Evolutionary conservation across 2,113 vertebrate genomes (phyloP).

Genomic region (Bos javanicus): DNA sequence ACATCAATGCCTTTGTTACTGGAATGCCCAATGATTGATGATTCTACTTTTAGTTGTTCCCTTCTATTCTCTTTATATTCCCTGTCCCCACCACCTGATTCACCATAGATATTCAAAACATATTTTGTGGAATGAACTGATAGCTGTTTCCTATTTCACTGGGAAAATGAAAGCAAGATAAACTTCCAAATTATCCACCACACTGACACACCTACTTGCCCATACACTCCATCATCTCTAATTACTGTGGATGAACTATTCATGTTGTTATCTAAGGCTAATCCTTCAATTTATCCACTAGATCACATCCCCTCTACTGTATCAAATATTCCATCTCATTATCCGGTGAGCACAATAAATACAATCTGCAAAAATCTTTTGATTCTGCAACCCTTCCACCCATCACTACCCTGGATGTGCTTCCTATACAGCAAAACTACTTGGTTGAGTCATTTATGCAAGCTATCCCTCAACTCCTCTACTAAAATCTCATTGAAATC

Average conservation of each 20-base stretch:
- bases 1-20: not conserved
- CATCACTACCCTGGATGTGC: not conserved
- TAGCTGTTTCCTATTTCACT: not conserved
- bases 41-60: not conserved
- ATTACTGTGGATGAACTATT: not conserved
- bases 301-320: not conserved
- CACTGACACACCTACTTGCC: not conserved
- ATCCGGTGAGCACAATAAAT: not conserved
- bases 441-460: not conserved
- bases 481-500: not conserved
- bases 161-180: not conserved
- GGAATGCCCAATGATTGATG: not conserved
- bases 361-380: not conserved
- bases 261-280: not conserved
- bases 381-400: not conserved
- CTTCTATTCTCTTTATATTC: not conserved
- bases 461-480: not conserved
- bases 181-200: not conserved
- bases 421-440: not conserved
- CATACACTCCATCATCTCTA: not conserved
- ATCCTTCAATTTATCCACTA: not conserved
- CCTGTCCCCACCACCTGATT: not conserved
- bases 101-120: not conserved
- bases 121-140: not conserved
- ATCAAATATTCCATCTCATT: not conserved